These are phyloP conservation scores for Rhincodon typus DNA, from an alignment of 2,797 vertebrate species.

Conservation along the genomic window DNA sequence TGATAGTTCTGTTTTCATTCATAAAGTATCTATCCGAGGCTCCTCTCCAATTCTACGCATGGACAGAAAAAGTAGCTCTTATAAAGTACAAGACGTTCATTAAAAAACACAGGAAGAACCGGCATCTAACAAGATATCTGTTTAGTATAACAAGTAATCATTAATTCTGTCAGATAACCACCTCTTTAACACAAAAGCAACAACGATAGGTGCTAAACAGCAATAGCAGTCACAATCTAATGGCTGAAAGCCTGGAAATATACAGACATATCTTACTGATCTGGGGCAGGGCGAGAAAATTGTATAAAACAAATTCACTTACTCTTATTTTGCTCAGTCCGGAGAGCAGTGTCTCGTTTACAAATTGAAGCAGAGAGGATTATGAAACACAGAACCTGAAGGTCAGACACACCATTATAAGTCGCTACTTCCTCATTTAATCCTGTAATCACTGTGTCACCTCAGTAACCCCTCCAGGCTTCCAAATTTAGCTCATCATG, in stretches of 20 bases:
- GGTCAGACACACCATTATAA: not conserved
- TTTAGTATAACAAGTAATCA: not conserved
- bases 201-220: not conserved
- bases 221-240: not conserved
- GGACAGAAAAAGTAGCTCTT: not conserved
- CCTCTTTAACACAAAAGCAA: not conserved
- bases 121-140: not conserved
- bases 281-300: not conserved
- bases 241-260: not conserved
- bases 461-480: not conserved
- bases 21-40: not conserved
- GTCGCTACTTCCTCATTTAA: conserved; percentile 25
- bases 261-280: not conserved
- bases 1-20: not conserved
- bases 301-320: not conserved
- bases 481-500: conserved; percentile 26
- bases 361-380: conserved; percentile 27
- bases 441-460: conserved; percentile 15
- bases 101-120: not conserved
- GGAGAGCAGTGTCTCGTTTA: not conserved
- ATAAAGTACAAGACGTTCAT: not conserved
- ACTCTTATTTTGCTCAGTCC: not conserved
- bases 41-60: not conserved
- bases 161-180: not conserved
- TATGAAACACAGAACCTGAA: not conserved